Base-by-base conservation (phyloP, 92 coral and sea anemone species). In the Diadumene lineata region DNA sequence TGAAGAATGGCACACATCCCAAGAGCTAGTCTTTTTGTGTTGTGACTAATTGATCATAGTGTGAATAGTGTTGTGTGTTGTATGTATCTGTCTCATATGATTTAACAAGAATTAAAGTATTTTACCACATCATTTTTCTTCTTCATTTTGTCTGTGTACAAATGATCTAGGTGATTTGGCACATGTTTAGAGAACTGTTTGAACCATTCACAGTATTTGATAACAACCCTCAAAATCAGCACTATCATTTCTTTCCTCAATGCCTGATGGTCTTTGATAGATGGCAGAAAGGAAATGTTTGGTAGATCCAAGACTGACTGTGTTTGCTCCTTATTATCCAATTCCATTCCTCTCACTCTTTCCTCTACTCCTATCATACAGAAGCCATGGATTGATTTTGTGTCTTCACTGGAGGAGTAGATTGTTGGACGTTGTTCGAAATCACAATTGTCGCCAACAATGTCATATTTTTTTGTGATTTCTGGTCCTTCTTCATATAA, bases 381-480 rank as follows among this genome's bases (percentile, higher is more conserved):
- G 24, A 81, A 75, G 63, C 86, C 73, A 64, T 74, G 86, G 0
- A 81, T 31, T 26, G 86, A 75, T 25, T 76, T 63, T 30, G 87
- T 82, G 34, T 82, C 82, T 18, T 30, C 60, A 21, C 50, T 63
- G 2, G 19, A 1, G 0, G 87, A 82, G 44, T 76, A 82, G 7
- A 76, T 70, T 9, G 82, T 67, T 43, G 87, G 87, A 29, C 87
- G 50, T 65, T 72, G 22, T 15, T 33, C 31, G 70, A 75, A 82
- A 34, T 82, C 87, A 9, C 32, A 50, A n/a, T 82, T 82, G 65
- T 82, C 87, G 1, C 82, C 87, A 75, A 68, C 77, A 51, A 82
- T 21, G 34, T 78, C 82, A 76, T 60, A 75, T 21, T 69, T 17
- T 7, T 48, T 69, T 17, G 53, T 38, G 13, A 38, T 13, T 6